Evolutionary conservation across 1,140 invertebrate genomes (phyloP).

Genomic region (Drosophila repletoides): DNA sequence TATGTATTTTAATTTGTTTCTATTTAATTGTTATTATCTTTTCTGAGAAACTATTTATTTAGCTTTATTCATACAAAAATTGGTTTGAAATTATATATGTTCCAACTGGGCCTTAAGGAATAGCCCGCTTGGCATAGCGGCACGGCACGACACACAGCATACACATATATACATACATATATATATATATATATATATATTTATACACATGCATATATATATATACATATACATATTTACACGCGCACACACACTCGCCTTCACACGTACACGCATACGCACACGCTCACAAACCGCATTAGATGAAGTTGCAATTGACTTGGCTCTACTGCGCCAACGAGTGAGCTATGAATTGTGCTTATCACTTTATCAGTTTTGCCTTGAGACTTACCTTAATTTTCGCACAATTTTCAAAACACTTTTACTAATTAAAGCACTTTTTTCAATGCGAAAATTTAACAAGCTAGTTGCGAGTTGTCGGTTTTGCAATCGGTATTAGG

Average conservation of each 20-base stretch:
- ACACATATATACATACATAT: no score
- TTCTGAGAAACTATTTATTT: not conserved
- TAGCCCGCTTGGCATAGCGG: conserved; percentile 48
- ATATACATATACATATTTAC: no score
- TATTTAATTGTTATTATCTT: not conserved
- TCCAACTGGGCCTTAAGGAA: conserved; percentile 45
- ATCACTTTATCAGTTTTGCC: conserved; percentile 11
- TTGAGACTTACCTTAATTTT: conserved; percentile 47
- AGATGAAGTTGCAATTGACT: conserved; percentile 44
- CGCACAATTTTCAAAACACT: conserved; percentile 53
- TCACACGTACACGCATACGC: conserved; percentile 12
- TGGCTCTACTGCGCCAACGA: conserved; percentile 3
- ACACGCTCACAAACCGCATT: conserved; percentile 33
- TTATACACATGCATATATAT: no score
- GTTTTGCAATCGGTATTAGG: conserved; percentile 45
- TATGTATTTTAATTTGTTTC: not conserved
- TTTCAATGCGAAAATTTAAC: conserved; percentile 51
- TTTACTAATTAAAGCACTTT: conserved; percentile 54
- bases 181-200: no score
- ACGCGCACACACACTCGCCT: conserved; percentile 6
- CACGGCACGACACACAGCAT: conserved; percentile 45
- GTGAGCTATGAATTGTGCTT: conserved; percentile 4
- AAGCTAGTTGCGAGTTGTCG: conserved; percentile 47
- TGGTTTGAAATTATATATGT: conserved; percentile 15
- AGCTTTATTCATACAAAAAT: conserved; percentile 1